These are phyloP conservation scores for Diprion similis DNA, from an alignment of 1,140 invertebrate genomes.

Conservation along the genomic window DNA sequence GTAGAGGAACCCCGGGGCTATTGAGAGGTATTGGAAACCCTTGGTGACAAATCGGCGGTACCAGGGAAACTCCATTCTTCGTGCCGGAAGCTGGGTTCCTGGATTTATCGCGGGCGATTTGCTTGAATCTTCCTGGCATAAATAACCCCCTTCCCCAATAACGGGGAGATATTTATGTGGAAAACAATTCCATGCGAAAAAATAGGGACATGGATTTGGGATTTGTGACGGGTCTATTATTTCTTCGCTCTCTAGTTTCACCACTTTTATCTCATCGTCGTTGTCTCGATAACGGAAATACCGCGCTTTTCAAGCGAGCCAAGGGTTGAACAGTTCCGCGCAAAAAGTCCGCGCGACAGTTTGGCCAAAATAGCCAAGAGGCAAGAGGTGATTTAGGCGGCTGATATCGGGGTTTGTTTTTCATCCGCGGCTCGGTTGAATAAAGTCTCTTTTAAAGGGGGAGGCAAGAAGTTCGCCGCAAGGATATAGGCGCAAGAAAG, in stretches of 20 bases:
- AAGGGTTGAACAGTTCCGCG: neutral
- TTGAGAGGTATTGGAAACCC: slow-evolving; percentile 53
- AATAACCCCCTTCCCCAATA: slow-evolving; percentile 49
- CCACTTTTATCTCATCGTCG: neutral
- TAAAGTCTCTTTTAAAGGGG: neutral
- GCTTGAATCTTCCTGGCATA: slow-evolving; percentile 39
- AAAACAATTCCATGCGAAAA: slow-evolving; percentile 4
- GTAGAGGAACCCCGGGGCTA: slow-evolving; percentile 37
- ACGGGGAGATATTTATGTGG: slow-evolving; percentile 41
- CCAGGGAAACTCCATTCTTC: slow-evolving; percentile 55
- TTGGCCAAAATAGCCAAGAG: neutral
- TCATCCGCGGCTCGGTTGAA: neutral
- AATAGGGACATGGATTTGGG: too few species aligned
- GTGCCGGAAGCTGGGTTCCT: slow-evolving; percentile 36
- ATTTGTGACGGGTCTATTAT: neutral
- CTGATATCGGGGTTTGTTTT: slow-evolving; percentile 17
- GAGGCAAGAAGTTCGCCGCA: neutral
- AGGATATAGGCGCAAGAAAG: slow-evolving; percentile 24
- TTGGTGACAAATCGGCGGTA: slow-evolving; percentile 60
- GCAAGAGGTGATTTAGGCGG: neutral
- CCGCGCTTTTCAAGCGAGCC: neutral
- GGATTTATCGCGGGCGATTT: slow-evolving; percentile 51
- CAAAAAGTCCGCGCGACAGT: neutral
- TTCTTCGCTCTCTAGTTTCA: neutral
- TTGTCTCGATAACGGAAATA: neutral